phyloP scores from a whole-genome alignment of 1,140 invertebrate species.

The Brachionus calyciflorus region DNA sequence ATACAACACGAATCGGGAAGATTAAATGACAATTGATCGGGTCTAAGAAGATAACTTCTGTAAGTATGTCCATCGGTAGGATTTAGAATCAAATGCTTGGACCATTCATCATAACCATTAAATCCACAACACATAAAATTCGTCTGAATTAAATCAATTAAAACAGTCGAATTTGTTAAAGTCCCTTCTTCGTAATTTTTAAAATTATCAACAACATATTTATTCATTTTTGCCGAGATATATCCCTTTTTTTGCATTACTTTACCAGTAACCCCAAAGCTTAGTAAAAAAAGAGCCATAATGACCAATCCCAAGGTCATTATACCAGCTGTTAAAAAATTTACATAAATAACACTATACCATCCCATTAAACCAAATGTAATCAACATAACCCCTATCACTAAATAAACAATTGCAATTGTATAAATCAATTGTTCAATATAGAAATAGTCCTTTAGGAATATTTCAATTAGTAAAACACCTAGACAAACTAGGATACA shows the following conservation, averaged over 20 bases:
- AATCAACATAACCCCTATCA: neutral
- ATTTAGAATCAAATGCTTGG: neutral
- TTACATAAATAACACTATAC: neutral
- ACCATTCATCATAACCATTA: neutral
- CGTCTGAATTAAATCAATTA: slow-evolving; percentile 2
- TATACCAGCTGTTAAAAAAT: neutral
- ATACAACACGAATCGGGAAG: slow-evolving; percentile 15
- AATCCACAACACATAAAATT: slow-evolving; percentile 24
- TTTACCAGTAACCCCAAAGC: neutral
- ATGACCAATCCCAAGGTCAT: neutral
- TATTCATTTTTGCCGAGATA: neutral
- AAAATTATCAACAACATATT: neutral
- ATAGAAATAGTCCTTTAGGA: neutral
- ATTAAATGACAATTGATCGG: neutral
- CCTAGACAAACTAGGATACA: neutral
- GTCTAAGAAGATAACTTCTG: neutral
- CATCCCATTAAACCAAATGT: neutral
- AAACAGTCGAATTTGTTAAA: neutral
- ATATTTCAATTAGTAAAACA: neutral
- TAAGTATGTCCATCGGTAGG: neutral
- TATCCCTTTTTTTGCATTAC: neutral
- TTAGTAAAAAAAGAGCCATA: neutral
- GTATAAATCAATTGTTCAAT: neutral
- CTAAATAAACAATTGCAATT: neutral
- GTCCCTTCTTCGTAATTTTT: too few relatives aligned